Evolutionary conservation across 1,140 invertebrate species (phyloP), one percentile per base, ranked within the genome.

Genomic region (Brachystomella parvula): DNA sequence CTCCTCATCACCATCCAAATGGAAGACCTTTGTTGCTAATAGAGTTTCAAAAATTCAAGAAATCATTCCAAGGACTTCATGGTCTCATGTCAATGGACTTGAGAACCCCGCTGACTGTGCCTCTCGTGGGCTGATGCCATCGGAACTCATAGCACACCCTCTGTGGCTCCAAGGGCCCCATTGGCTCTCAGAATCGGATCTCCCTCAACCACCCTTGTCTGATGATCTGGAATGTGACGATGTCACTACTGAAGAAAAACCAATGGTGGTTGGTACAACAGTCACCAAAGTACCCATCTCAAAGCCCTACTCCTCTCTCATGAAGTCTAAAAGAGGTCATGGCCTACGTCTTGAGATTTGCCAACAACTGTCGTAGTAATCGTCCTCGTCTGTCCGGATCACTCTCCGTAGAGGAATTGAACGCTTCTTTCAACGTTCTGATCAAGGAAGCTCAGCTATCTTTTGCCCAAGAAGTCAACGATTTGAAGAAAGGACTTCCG

Each of bases 21-120:
- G 74, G 64, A 76, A 79, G 71, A 73, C 71, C 0, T 80, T 76
- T 71, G 77, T 80, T 1, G 73, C 66, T 0, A 77, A 81, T 70
- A 56, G 77, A 53, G 75, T 78, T 0, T 61, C 65, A 47, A 58
- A 75, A 69, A 77, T 80, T 47, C 73, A 74, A 33, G 58, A 62
- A 17, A 17, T n/a, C 15, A 35, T 47, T 12, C 39, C 60, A 26
- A n/a, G 12, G 3, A 12, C 3, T 2, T 6, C 33, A 3, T 62
- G 60, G 60, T 15, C 33, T 39, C 60, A 62, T 29, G 60, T 62
- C 60, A 6, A 6, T 3, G 35, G 60, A 3, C 12, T n/a, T 12
- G 33, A 39, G 12, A 62, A 62, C 24, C 60, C 60, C 19, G 60
- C 60, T 47, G 60, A 62, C 33, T 62, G 60, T 29, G 60, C 60